Evolutionary conservation across 1,140 invertebrate species (phyloP), one percentile per base, ranked within the genome.

Genomic region (Trissolcus basalis): DNA sequence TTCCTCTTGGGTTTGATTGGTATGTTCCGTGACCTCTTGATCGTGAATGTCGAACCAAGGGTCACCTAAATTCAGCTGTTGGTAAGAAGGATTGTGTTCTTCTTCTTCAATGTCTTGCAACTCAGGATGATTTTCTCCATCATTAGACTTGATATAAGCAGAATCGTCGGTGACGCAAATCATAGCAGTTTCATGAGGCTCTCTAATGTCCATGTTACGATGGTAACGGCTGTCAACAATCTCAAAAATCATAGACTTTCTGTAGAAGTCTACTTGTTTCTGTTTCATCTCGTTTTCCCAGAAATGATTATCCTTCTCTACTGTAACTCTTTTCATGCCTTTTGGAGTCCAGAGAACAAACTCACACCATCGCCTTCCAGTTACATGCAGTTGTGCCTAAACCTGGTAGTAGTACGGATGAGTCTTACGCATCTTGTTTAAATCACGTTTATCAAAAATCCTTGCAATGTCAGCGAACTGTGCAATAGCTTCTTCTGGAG

Each of bases 201-300:
- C 67, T 49, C 67, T 50, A 11, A 83, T 82, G 12, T 60, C 45
- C 71, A 80, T 72, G 55, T 45, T 45, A 64, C 78, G 54, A 4
- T 64, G 49, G 13, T 53, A 33, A 8, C 81, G 59, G 19, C 80
- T 71, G 53, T 87, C 83, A 1, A 85, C 48, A 8, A 82, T 77
- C 78, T 84, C 83, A 1, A 77, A 73, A 39, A 83, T 56, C 8
- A 85, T 11, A 53, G 78, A 82, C 11, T 81, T 59, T 5, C 8
- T 48, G 47, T 81, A 83, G 58, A 84, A 85, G 8, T 15, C 13
- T 7, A 13, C 51, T 32, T 84, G 59, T n/a, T 73, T 47, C n/a
- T 41, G 6, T 48, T 65, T 32, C 69, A 72, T 64, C n/a, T 65
- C 13, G 1, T 43, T 13, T 36, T 59, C 10, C 54, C 60, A 64